Evolutionary conservation across 2,888 invertebrate genomes (phyloP), one percentile per base, ranked within the genome.

Genomic region (Oscheius myriophilus): DNA sequence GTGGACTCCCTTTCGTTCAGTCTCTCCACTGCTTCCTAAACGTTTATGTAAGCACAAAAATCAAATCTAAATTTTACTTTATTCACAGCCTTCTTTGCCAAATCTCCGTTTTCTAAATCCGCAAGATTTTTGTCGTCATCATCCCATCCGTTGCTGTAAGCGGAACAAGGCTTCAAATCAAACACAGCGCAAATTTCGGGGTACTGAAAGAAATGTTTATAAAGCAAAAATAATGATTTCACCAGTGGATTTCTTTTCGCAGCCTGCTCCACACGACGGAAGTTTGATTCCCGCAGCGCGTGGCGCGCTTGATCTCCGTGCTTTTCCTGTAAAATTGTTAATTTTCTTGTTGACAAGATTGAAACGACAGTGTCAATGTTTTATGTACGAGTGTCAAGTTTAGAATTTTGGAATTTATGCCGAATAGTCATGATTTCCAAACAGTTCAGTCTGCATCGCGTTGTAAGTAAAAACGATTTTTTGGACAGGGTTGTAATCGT

Each of bases 71-170:
- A 46, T 16, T 45, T 62, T n/a, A 72, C 71, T 62, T 68, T 49
- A 23, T 58, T 59, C 0, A 73, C 67, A 0, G 70, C 64, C 25
- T 76, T 74, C 46, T 67, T 74, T 49, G 69, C n/a, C 12, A 78
- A 59, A 21, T 71, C 74, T 14, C 74, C 75, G 49, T 71, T 78
- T 46, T 69, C 72, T 14, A 78, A 23, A 1, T 18, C n/a, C 1
- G 18, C 9, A 1, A 57, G 12, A 9, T 21, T 14, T 18, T 39
- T 53, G 16, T 53, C 49, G 0, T 42, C 33, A 16, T 54, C 55
- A 2, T 39, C 25, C 26, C 11, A 33, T 53, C 58, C 67, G 45
- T 68, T 65, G 49, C 58, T 43, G 14, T 46, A 46, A 12, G 62
- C 55, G 45, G 54, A 23, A 51, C 33, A 33, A 3, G 33, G 33